Evolutionary conservation across 2,113 vertebrate genomes (phyloP).

Genomic region (Pipa parva): DNA sequence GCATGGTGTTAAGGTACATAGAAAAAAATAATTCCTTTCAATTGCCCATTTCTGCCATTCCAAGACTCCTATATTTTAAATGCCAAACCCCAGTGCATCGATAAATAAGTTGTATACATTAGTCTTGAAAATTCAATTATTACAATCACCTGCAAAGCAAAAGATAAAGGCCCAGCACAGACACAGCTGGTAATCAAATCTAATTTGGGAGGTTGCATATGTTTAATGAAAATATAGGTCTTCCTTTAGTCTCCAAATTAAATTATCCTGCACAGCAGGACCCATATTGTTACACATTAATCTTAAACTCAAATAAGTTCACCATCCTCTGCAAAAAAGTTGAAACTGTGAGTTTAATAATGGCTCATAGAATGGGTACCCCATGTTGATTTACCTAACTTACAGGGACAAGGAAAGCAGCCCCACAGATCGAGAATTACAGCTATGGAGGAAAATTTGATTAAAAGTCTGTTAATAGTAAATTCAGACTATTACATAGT

Average conservation of each 20-base stretch:
- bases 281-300: no score
- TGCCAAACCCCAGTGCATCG: slow-evolving; percentile 45
- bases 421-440: no score
- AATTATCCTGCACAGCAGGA: background rate
- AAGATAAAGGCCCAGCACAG: background rate
- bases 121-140: slow-evolving; percentile 18
- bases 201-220: slow-evolving; percentile 5
- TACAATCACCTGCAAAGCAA: slow-evolving; percentile 11
- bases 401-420: no score
- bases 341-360: no score
- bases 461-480: no score
- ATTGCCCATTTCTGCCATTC: slow-evolving; percentile 46
- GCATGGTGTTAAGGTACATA: slow-evolving; percentile 50
- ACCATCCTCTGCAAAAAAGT: no score
- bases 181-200: slow-evolving; percentile 8
- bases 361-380: no score
- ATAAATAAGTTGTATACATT: slow-evolving; percentile 23
- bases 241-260: background rate
- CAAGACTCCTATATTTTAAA: slow-evolving; percentile 49
- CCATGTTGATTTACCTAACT: no score
- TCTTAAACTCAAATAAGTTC: no score
- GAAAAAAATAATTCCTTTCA: slow-evolving; percentile 47
- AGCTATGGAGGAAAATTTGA: no score
- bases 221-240: slow-evolving; percentile 1
- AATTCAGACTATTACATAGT: no score